Evolutionary conservation across 2,797 vertebrate genomes (phyloP), one percentile per base, ranked within the genome.

Genomic region (Thunnus albacares): DNA sequence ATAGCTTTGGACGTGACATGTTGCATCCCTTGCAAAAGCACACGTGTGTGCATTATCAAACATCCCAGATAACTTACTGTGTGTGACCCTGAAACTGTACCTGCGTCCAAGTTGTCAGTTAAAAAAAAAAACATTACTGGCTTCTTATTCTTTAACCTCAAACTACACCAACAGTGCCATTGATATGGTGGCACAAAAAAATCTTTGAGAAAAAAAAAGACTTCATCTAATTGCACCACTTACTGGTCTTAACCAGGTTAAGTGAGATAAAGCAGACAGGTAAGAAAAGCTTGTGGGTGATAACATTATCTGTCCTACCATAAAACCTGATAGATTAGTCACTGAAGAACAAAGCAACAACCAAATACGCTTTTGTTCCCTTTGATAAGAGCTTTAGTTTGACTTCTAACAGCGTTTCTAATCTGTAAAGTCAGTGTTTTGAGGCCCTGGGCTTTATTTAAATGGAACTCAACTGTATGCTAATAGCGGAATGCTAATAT

Each of bases 321-420:
- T 94, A 93, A 94, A 94, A 92, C 87, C 77, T 88, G 89, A 91
- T 92, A 90, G 90, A 92, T 93, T 93, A 92, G 92, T 90, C 80
- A 84, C 81, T 9, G 57, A 80, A 85, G 87, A 93, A 95, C 92
- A 94, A 94, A 94, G 94, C 84, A 15, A 83, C 72, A 77, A 60
- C 89, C 73, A 75, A 72, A 90, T 75, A 83, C 65, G 70, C 70
- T 52, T 86, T 91, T 87, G 83, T 90, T 51, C 47, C 63, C 49
- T 4, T 24, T 87, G 92, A 93, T 93, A 93, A 90, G 81, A 86
- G 69, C 66, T 26, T 45, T 18, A 63, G 69, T 83, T 87, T 81
- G 87, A 85, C 79, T 89, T 87, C 88, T 81, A 90, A 83, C 88
- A 77, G 72, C 71, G 56, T 76, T 86, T 87, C 74, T 87, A 82